These are phyloP conservation scores for Malurus splendens DNA, from an alignment of 2,797 vertebrate genomes.

Conservation along the genomic window DNA sequence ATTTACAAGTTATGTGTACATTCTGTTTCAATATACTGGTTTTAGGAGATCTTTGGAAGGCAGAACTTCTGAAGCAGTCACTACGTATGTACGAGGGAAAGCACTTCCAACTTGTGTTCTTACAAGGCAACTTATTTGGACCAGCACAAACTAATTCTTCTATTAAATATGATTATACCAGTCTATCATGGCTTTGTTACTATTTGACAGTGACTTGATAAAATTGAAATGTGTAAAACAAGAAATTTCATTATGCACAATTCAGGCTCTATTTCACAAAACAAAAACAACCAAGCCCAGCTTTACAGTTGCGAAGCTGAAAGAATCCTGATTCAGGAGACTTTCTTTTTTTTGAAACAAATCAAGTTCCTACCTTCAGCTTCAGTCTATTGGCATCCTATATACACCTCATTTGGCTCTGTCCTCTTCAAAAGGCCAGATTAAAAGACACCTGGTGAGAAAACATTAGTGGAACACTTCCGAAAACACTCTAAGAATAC, in stretches of 20 bases:
- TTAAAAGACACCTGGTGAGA: slow-evolving; percentile 31
- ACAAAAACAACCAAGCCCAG: not conserved
- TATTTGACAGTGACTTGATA: slow-evolving; percentile 64
- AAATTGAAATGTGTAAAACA: slow-evolving; percentile 67
- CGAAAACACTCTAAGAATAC: slow-evolving; percentile 15
- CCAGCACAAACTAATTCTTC: slow-evolving; percentile 76
- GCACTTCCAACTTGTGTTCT: slow-evolving; percentile 71
- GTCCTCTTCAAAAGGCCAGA: slow-evolving; percentile 29
- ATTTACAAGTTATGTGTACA: slow-evolving; percentile 76
- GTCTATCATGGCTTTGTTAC: slow-evolving; percentile 78
- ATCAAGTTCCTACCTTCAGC: slow-evolving; percentile 42
- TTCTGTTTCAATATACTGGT: slow-evolving; percentile 68
- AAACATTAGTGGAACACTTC: slow-evolving; percentile 16
- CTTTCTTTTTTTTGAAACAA: slow-evolving; percentile 25
- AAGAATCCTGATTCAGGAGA: slow-evolving; percentile 66
- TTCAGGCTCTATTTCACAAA: slow-evolving; percentile 59
- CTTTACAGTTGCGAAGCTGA: slow-evolving; percentile 45
- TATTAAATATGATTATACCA: slow-evolving; percentile 76
- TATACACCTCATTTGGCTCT: slow-evolving; percentile 9
- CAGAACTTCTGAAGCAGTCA: slow-evolving; percentile 73
- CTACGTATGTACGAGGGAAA: slow-evolving; percentile 67
- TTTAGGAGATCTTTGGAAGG: slow-evolving; percentile 73
- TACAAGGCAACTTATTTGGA: slow-evolving; percentile 82
- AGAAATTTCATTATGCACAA: slow-evolving; percentile 58
- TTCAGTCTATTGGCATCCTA: slow-evolving; percentile 4